Evolutionary conservation across 1,140 invertebrate genomes (phyloP).

Genomic region (Zaprionus capensis): DNA sequence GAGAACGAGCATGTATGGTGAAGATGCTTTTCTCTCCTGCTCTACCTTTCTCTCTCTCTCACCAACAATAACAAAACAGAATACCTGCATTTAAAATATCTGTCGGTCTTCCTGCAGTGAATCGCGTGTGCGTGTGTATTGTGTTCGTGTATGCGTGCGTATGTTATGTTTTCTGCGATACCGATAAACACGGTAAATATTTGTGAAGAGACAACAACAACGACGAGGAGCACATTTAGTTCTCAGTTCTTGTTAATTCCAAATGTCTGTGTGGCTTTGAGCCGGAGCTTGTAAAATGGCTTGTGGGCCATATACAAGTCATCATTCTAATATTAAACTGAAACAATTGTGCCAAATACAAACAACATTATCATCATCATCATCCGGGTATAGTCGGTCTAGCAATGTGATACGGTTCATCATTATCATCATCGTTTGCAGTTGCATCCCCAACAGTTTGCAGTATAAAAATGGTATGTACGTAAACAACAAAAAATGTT

Average conservation of each 20-base stretch:
- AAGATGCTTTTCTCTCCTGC: conserved; percentile 9
- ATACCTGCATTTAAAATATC: conserved; percentile 25
- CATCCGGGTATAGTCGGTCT: conserved; percentile 23
- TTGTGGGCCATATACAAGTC: conserved; percentile 62
- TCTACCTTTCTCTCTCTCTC: not conserved
- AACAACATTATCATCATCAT: conserved; percentile 32
- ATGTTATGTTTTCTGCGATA: conserved; percentile 18
- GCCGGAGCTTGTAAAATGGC: conserved; percentile 66
- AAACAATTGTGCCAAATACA: conserved; percentile 64
- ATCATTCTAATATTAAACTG: conserved; percentile 58
- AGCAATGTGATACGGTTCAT: conserved; percentile 49
- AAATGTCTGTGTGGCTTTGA: conserved; percentile 61
- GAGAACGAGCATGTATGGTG: conserved; percentile 9
- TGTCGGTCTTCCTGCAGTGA: conserved; percentile 17
- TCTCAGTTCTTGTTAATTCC: conserved; percentile 28
- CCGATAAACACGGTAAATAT: conserved; percentile 39
- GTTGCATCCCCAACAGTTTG: conserved; percentile 58
- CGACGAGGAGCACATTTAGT: conserved; percentile 25
- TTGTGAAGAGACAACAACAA: conserved; percentile 18
- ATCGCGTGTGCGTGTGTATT: conserved; percentile 5
- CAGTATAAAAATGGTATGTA: conserved; percentile 74
- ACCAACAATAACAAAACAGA: conserved; percentile 23
- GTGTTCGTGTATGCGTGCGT: conserved; percentile 11
- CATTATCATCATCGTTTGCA: conserved; percentile 46
- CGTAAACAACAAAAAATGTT: conserved; percentile 2